phyloP scores from a whole-genome alignment of 2,888 invertebrate species.

The Pyrrhosoma nymphula region DNA sequence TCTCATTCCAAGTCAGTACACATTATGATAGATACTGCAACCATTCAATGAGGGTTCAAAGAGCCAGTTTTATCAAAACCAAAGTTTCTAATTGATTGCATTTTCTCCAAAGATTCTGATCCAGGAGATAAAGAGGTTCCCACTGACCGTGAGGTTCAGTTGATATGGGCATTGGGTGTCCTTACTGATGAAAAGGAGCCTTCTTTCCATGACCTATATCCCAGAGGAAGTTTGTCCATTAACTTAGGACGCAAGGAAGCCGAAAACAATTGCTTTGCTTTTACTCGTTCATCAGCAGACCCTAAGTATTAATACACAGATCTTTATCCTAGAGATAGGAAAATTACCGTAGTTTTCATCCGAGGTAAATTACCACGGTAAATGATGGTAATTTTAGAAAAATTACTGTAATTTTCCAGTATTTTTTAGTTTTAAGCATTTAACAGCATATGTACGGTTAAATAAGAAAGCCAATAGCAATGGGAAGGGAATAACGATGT shows the following conservation, averaged over 20 bases:
- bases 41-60: background rate
- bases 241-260: constrained; percentile 84
- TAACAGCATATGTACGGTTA: no score
- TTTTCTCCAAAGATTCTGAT: constrained; percentile 79
- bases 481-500: no score
- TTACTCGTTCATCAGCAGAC: constrained; percentile 79
- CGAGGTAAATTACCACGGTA: no score
- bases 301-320: constrained; percentile 73
- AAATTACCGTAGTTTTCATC: no score
- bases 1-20: constrained; percentile 85
- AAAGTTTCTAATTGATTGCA: background rate
- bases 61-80: background rate
- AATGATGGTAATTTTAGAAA: no score
- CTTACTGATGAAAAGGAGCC: constrained; percentile 89
- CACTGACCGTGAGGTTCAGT: constrained; percentile 81
- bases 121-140: constrained; percentile 87
- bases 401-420: no score
- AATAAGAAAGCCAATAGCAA: no score
- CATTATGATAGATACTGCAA: background rate
- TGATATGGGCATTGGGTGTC: constrained; percentile 92
- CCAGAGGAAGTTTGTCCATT: constrained; percentile 84
- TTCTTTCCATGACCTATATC: constrained; percentile 90
- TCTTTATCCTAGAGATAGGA: no score
- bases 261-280: constrained; percentile 86
- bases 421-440: no score